Evolutionary conservation across 2,797 vertebrate species (phyloP).

Genomic region (Pantherophis vulpinus): DNA sequence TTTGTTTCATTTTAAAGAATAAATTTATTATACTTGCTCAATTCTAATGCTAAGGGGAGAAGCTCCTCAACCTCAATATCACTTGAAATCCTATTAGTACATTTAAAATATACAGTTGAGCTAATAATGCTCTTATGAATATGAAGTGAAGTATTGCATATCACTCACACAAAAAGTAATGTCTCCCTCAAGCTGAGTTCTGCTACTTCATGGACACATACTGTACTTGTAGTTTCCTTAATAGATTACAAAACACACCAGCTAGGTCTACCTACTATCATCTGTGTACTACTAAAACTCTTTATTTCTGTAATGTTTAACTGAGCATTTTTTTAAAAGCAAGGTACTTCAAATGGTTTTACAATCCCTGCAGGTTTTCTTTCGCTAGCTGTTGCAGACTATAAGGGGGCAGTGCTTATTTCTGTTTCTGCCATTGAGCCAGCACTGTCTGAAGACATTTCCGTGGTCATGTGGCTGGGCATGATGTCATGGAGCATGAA

Average conservation of each 20-base stretch:
- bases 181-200: background rate
- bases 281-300: background rate
- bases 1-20: background rate
- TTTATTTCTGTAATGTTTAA: background rate
- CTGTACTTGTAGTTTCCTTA: background rate
- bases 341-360: background rate
- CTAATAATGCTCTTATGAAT: too few species aligned
- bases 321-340: background rate
- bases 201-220: background rate
- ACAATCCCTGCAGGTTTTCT: background rate
- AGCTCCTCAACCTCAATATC: conserved; percentile 31
- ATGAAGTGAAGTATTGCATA: too few species aligned
- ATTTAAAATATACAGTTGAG: too few species aligned
- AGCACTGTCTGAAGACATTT: background rate
- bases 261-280: conserved; percentile 64
- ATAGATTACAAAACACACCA: conserved; percentile 47
- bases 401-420: background rate
- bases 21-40: background rate
- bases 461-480: background rate
- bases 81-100: too few species aligned
- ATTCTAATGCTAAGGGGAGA: background rate
- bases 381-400: too few species aligned
- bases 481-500: background rate
- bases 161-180: too few species aligned
- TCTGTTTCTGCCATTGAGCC: background rate